phyloP scores from a whole-genome alignment of 2,888 invertebrate species.

The Nasonovia ribisnigri region DNA sequence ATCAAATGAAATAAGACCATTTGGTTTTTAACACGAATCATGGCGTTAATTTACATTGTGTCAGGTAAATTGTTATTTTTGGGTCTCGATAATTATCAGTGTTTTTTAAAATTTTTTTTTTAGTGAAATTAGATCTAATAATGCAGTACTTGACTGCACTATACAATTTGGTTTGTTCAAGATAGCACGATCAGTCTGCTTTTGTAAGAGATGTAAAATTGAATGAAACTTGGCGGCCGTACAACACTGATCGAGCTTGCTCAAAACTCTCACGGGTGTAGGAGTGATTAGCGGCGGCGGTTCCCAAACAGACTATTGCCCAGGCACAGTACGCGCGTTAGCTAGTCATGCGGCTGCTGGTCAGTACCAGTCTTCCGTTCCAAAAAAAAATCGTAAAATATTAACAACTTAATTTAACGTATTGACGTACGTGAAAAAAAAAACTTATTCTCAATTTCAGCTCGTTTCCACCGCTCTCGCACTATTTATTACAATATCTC shows the following conservation, averaged over 20 bases:
- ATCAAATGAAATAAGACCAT: not conserved
- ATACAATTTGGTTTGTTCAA: not conserved
- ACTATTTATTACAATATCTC: not conserved
- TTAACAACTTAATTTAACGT: not conserved
- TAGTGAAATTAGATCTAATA: not conserved
- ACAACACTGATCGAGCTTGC: conserved; percentile 49
- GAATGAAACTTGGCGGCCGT: conserved; percentile 45
- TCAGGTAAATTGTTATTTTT: not conserved
- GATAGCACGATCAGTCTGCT: conserved; percentile 24
- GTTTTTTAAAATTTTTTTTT: not conserved
- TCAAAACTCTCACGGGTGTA: conserved; percentile 46
- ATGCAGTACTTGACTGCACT: not conserved
- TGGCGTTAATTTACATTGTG: not conserved
- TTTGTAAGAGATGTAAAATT: conserved; percentile 18
- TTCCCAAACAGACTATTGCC: conserved; percentile 40
- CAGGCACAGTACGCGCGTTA: conserved; percentile 63
- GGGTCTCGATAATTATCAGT: not conserved
- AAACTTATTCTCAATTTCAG: not conserved
- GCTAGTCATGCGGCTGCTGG: conserved; percentile 64
- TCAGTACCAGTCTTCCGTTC: conserved; percentile 58
- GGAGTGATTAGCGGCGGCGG: conserved; percentile 58
- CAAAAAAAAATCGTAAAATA: conserved; percentile 46
- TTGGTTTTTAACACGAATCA: not conserved
- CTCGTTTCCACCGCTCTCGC: not conserved
- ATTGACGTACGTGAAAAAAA: not conserved